A percentile compares a stretch with the other conserved stretches of the same genome.
These are phyloP conservation scores for Autographa gamma DNA, from an alignment of 2,888 invertebrate genomes.

Conservation along the genomic window DNA sequence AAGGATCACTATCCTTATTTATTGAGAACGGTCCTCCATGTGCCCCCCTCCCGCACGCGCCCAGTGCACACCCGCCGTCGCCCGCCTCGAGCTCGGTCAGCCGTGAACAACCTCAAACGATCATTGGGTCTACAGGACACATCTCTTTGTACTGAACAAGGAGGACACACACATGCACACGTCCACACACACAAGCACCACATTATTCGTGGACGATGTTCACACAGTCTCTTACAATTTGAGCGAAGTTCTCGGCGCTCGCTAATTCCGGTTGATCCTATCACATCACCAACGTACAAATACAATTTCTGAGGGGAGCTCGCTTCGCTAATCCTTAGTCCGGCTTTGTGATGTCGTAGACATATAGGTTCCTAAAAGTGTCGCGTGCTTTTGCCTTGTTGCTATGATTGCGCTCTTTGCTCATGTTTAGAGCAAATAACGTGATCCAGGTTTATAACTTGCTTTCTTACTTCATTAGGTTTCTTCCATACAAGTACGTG, in stretches of 20 bases:
- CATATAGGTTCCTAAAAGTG: background rate
- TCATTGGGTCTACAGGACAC: slow-evolving; percentile 26
- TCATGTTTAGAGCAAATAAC: no score
- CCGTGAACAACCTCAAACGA: slow-evolving; percentile 42
- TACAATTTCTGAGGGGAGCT: background rate
- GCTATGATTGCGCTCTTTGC: no score
- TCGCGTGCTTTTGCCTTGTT: no score
- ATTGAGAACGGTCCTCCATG: slow-evolving; percentile 10
- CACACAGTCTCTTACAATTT: background rate
- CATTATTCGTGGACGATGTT: background rate
- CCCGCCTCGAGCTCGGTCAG: slow-evolving; percentile 15
- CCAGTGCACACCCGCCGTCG: no score
- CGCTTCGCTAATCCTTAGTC: background rate
- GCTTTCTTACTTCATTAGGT: no score
- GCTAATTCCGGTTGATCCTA: slow-evolving; percentile 5
- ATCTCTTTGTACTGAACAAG: slow-evolving; percentile 16
- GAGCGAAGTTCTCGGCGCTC: background rate
- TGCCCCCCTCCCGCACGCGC: background rate
- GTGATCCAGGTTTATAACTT: no score
- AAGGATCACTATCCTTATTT: slow-evolving; percentile 32
- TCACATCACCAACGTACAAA: background rate
- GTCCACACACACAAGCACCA: background rate
- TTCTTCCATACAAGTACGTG: no score
- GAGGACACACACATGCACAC: slow-evolving; percentile 20
- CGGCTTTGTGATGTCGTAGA: background rate